Evolutionary conservation across 1,140 invertebrate genomes (phyloP).

Genomic region (Heliconius congener): DNA sequence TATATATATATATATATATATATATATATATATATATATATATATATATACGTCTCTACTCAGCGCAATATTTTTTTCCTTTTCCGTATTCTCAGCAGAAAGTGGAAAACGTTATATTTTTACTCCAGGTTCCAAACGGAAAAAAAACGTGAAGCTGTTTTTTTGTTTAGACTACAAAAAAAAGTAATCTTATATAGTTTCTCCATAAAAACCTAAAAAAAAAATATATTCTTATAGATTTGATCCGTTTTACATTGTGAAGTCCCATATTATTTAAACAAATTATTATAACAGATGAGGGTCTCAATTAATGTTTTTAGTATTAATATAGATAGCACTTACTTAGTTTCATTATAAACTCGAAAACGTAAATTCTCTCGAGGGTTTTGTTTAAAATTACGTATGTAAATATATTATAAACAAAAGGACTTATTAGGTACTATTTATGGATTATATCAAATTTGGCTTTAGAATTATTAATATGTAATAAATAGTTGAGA

Average conservation of each 20-base stretch:
- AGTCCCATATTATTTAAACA: too few species aligned
- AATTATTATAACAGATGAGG: not conserved
- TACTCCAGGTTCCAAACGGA: too few species aligned
- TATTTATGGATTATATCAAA: not conserved
- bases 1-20: too few species aligned
- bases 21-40: too few species aligned
- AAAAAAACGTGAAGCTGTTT: too few species aligned
- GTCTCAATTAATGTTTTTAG: not conserved
- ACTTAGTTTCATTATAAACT: conserved; percentile 5
- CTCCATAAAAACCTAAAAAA: too few species aligned
- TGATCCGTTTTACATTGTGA: too few species aligned
- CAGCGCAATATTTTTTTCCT: not conserved
- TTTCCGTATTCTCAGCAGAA: not conserved
- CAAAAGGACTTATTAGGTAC: not conserved
- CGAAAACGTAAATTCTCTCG: not conserved
- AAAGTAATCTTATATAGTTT: too few species aligned
- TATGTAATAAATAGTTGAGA: not conserved
- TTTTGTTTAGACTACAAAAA: too few species aligned
- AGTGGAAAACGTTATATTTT: too few species aligned
- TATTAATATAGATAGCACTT: not conserved
- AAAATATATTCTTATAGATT: too few species aligned
- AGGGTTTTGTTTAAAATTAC: not conserved
- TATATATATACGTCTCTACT: not conserved
- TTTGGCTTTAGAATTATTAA: not conserved
- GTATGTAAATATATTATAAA: not conserved